Base-by-base conservation (phyloP, 2,888 invertebrate genomes). In the Parelbella ahira region DNA sequence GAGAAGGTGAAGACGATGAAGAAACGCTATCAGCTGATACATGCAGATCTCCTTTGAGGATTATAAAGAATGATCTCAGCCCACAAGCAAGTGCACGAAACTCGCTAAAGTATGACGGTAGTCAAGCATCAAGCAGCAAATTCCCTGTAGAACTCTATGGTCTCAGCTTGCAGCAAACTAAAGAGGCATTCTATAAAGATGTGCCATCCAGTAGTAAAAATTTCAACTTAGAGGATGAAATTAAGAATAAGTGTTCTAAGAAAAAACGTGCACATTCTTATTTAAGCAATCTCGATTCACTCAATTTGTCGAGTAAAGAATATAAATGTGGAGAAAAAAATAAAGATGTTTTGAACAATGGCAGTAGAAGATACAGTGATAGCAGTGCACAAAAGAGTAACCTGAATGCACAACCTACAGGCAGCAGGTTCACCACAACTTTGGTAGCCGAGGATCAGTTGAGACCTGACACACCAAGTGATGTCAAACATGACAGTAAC, bases 1-100 rank as follows among this genome's bases (percentile, higher is more conserved):
- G 89, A 6, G 90, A 89, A 60, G 87, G 84, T 8, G 91, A 90
- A 54, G 90, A 90, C 44, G 90, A 90, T 48, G 89, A 88, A 56
- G 86, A 89, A 41, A 90, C 90, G 0, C 58, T 90, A 6, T 90
- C 90, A 23, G 77, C 74, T 8, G 90, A 89, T 36, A 80, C 86
- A 0, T 84, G 79, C 50, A 69, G 60, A 54, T 78, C 80, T 1
- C 76, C 82, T 30, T 76, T 75, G 47, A 68, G 51, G 45, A 52
- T 77, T 37, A 82, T 80, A 32, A 71, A 60, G 37, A 83, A 82
- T 51, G 81, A 84, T 42, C 68, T 83, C 37, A 74, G 75, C 15
- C 70, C 75, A 3, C 66, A 60, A n/a, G 47, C 61, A 1, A 49
- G 53, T 37, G 27, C 54, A 1, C 53, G 50, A 11, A 44, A 45